These are phyloP conservation scores for Eulacestoma nigropectus DNA, from an alignment of 2,113 vertebrate genomes.

Conservation along the genomic window DNA sequence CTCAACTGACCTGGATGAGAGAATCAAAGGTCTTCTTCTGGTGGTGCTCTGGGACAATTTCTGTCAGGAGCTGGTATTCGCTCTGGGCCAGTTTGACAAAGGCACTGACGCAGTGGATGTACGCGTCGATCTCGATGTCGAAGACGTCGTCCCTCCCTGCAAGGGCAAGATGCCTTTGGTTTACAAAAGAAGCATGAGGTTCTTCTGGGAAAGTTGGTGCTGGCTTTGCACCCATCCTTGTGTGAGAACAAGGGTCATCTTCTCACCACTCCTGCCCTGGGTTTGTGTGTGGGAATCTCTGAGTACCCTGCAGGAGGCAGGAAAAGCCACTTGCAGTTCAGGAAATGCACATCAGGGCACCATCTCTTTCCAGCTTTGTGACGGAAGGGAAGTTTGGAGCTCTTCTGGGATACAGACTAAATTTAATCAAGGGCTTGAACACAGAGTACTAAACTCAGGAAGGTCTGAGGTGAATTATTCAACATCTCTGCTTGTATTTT, in stretches of 20 bases:
- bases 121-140: slow-evolving; percentile 93
- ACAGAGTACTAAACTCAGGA: slow-evolving; percentile 5
- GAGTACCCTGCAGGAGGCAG: background rate
- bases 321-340: background rate
- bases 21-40: slow-evolving; percentile 99
- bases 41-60: slow-evolving; percentile 94
- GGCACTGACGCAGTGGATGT: slow-evolving; percentile 95
- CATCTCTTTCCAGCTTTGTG: background rate
- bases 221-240: background rate
- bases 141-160: slow-evolving; percentile 92
- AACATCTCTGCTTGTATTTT: slow-evolving; percentile 9
- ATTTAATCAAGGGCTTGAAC: slow-evolving; percentile 40
- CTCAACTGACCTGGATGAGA: slow-evolving; percentile 86
- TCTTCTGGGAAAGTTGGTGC: background rate
- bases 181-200: background rate
- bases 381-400: background rate
- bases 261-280: background rate
- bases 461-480: slow-evolving; percentile 50
- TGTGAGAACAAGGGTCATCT: background rate
- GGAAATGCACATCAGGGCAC: background rate
- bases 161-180: background rate
- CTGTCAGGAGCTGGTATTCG: slow-evolving; percentile 86
- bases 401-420: slow-evolving; percentile 10
- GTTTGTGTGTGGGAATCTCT: background rate
- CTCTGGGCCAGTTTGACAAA: slow-evolving; percentile 97